Base-by-base conservation (phyloP, 2,797 vertebrate genomes). In the Rallus crepitans region DNA sequence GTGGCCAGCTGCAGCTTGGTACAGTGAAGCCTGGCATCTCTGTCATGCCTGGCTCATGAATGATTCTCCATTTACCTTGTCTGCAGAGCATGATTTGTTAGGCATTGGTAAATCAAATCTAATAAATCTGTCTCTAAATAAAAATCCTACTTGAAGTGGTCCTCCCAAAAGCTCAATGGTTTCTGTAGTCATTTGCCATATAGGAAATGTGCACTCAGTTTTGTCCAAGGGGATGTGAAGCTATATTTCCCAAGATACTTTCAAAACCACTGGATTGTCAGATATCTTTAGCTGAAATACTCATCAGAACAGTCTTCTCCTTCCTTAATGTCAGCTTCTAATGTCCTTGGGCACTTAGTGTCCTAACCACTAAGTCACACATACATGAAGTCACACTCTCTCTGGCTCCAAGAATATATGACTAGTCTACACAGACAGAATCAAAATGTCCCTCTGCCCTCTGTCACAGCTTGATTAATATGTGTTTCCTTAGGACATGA, bases 281-380 rank as follows among this genome's bases (percentile, higher is more conserved):
- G 37, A 30, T 89, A 79, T 73, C 77, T 87, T 94, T 84, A 87
- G 47, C 27, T 84, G 73, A 83, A 95, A 87, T 84, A 84, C 20
- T 79, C 35, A 66, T 95, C 70, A 79, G 37, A 92, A 90, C 24
- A 64, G 28, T 56, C 45, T 87, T 84, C 59, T 95, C 80, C 39
- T 53, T 48, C 83, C 73, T 73, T 92, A 33, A 48, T 56, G 59
- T 84, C 86, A 92, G 30, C 56, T 61, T 73, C 70, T 92, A 79
- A 89, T 50, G 56, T 96, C 70, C 88, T 82, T 94, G 77, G 81
- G 70, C 77, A 52, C 42, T 89, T 60, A 77, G 47, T 84, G 66
- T 84, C 73, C 83, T 82, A 93, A 82, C 86, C 65, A 87, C 66
- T 82, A 95, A 94, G 64, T 79, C 83, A 93, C 47, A 80, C 15